Evolutionary conservation across 2,888 invertebrate species (phyloP), one percentile per base, ranked within the genome.

Genomic region (Lepeophtheirus nordmannii): DNA sequence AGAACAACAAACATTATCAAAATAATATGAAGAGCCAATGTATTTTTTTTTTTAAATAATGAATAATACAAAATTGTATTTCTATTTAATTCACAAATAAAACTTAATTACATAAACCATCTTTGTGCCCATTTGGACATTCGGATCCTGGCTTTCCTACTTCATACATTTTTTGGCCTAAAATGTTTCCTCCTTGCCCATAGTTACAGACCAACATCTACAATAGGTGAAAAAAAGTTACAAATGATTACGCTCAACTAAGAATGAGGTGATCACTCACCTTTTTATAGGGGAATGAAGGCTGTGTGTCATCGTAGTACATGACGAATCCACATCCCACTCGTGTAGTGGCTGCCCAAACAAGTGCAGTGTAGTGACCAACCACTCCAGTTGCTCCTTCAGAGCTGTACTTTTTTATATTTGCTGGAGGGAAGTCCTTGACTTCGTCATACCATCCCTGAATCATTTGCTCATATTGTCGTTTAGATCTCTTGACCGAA

Each of bases 191-290:
- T 20, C 20, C 60, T 1, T 22, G 2, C 1, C 60, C 60, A 60
- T 60, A 60, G 23, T 60, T 60, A 30, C 60, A 60, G 38, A 60
- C 60, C 10, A 60, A 37, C 20, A 38, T 38, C 60, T 22, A 60
- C 17, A 60, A 11, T n/a, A 3, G 11, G 17, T 10, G 59, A 38
- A 20, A 60, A 1, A 60, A 38, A 23, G n/a, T 10, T 30, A 3
- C 1, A 37, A 22, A 37, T 22, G 7, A 3, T 22, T 37, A n/a
- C 22, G n/a, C n/a, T n/a, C n/a, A n/a, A 20, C 5, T 14, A 59
- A 60, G 14, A n/a, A 46, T 46, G 5, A 46, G 5, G 30, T 22
- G 37, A 10, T 1, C 14, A 60, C 14, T 12, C 1, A 60, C 60
- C 60, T 60, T 38, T 14, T 23, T 38, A 60, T 10, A 37, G 10